A percentile compares a stretch with the other conserved stretches of the same genome.
phyloP scores from a whole-genome alignment of 2,113 vertebrate genomes.

The Neogale vison region DNA sequence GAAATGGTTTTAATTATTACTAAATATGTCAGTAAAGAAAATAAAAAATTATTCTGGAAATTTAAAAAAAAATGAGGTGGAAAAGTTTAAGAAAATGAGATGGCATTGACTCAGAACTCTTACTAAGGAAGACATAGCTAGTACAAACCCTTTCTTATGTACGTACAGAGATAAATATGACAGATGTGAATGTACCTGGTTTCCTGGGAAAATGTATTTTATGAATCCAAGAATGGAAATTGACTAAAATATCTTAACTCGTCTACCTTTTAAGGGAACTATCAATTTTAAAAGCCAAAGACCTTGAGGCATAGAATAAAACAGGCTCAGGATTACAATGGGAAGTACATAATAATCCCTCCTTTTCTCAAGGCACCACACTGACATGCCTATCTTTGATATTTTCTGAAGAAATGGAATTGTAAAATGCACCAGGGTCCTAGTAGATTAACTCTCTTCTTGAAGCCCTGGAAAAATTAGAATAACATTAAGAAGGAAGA shows the following conservation, averaged over 20 bases:
- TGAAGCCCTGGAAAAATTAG: neutral
- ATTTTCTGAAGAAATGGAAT: slow-evolving; percentile 41
- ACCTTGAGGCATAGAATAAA: neutral
- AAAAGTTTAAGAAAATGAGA: neutral
- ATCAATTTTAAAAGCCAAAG: slow-evolving; percentile 46
- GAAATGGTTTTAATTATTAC: neutral
- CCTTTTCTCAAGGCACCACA: neutral
- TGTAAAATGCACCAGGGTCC: neutral
- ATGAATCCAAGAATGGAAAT: neutral
- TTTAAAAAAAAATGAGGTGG: neutral
- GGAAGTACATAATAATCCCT: neutral
- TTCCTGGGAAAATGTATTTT: slow-evolving; percentile 20
- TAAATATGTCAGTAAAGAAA: neutral
- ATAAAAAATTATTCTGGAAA: neutral
- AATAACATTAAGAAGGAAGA: neutral
- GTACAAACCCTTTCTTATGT: neutral
- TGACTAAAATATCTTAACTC: slow-evolving; percentile 32
- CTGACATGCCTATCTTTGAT: neutral
- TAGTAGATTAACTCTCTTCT: neutral
- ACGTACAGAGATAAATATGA: neutral
- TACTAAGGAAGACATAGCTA: neutral
- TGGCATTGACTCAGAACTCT: neutral
- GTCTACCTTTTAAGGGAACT: neutral
- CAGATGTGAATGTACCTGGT: neutral
- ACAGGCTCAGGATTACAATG: neutral